These are phyloP conservation scores for Stegana nigrithorax DNA, from an alignment of 2,888 invertebrate species.

Conservation along the genomic window DNA sequence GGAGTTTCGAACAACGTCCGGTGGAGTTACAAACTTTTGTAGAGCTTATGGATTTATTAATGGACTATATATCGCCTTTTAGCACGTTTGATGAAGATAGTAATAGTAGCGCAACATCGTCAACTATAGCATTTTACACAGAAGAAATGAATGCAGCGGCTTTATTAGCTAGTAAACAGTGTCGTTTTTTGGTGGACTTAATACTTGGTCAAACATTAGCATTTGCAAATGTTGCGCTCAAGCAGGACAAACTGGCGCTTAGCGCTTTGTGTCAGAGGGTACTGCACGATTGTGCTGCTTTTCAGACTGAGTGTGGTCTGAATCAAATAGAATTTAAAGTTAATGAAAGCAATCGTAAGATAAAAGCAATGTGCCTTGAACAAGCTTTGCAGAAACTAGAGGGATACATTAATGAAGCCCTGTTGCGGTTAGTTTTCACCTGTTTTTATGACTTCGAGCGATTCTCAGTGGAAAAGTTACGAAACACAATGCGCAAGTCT, in stretches of 20 bases:
- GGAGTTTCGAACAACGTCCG: background rate
- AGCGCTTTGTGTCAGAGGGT: slow-evolving; percentile 66
- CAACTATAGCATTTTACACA: background rate
- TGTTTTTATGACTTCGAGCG: slow-evolving; percentile 61
- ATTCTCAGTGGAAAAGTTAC: slow-evolving; percentile 60
- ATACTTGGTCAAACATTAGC: slow-evolving; percentile 62
- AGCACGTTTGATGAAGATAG: slow-evolving; percentile 42
- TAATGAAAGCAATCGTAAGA: slow-evolving; percentile 51
- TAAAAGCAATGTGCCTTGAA: slow-evolving; percentile 62
- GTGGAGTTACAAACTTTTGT: slow-evolving; percentile 54
- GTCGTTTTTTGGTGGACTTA: slow-evolving; percentile 55
- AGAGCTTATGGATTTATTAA: slow-evolving; percentile 51
- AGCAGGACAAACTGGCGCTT: slow-evolving; percentile 62
- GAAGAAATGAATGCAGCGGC: slow-evolving; percentile 28
- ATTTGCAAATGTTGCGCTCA: slow-evolving; percentile 64
- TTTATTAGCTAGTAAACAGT: slow-evolving; percentile 48
- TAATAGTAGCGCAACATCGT: slow-evolving; percentile 35
- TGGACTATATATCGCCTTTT: slow-evolving; percentile 55
- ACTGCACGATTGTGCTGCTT: slow-evolving; percentile 59
- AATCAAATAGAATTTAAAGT: slow-evolving; percentile 19
- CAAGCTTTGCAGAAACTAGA: slow-evolving; percentile 63
- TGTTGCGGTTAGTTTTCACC: slow-evolving; percentile 60
- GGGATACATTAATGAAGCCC: slow-evolving; percentile 62
- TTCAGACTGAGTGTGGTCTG: slow-evolving; percentile 57
- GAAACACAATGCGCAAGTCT: slow-evolving; percentile 39